A percentile compares a stretch with the other conserved stretches of the same genome.
Evolutionary conservation across 2,113 vertebrate genomes (phyloP).

Genomic region (Struthio camelus): DNA sequence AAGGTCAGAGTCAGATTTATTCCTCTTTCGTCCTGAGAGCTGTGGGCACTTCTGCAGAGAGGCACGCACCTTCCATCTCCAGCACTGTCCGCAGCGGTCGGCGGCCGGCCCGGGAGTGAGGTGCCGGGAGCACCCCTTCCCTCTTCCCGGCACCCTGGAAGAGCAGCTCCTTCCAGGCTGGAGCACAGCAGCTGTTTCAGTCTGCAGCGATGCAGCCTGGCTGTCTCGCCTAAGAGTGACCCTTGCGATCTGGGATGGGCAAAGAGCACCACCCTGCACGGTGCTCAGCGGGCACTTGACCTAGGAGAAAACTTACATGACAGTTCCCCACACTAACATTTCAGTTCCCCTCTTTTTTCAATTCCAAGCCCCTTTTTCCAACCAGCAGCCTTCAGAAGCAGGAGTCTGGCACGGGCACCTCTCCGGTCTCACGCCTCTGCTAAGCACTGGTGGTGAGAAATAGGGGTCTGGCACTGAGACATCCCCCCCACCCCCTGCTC

Average conservation of each 20-base stretch:
- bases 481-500: neutral
- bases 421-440: neutral
- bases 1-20: constrained; percentile 53
- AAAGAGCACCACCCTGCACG: neutral
- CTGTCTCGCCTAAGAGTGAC: neutral
- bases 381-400: neutral
- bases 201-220: neutral
- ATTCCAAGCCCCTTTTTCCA: neutral
- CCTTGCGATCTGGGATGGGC: neutral
- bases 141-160: neutral
- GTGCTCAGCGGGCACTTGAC: neutral
- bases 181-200: neutral
- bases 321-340: neutral
- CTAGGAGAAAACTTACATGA: neutral
- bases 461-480: neutral
- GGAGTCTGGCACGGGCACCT: neutral
- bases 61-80: neutral
- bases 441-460: neutral
- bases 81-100: neutral
- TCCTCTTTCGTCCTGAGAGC: neutral
- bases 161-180: neutral
- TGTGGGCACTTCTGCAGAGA: constrained; percentile 7
- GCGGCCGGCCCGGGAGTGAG: neutral
- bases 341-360: neutral
- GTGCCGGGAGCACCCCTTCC: neutral